Evolutionary conservation across 1,140 invertebrate genomes (phyloP).

Genomic region (Phocides pigmalion): DNA sequence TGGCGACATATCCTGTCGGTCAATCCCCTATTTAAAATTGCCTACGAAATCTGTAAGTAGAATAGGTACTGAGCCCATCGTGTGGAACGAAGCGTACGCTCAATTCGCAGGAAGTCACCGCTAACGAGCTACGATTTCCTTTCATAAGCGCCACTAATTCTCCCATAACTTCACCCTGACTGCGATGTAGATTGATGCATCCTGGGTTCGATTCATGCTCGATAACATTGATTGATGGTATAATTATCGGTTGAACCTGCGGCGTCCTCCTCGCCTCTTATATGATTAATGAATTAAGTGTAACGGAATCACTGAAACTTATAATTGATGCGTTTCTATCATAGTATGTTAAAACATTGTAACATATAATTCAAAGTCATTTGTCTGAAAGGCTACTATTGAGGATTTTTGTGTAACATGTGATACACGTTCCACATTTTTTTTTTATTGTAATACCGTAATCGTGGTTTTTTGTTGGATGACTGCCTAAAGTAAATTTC

Average conservation of each 20-base stretch:
- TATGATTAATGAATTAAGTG: conserved; percentile 21
- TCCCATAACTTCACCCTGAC: conserved; percentile 8
- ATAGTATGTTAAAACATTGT: conserved; percentile 3
- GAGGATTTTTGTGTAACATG: not conserved
- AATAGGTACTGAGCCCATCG: conserved; percentile 17
- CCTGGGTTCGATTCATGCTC: conserved; percentile 20
- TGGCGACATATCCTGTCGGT: too few species aligned
- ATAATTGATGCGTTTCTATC: conserved; percentile 8
- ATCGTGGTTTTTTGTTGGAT: too few species aligned
- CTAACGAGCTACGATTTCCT: conserved; percentile 46
- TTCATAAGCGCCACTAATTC: conserved; percentile 22
- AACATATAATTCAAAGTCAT: conserved; percentile 1
- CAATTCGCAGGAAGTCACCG: conserved; percentile 45
- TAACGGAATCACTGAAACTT: conserved; percentile 12
- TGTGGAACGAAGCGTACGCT: conserved; percentile 53
- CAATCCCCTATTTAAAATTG: not conserved
- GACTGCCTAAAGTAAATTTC: too few species aligned
- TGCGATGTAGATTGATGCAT: conserved; percentile 22
- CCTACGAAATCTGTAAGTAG: not conserved
- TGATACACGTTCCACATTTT: too few species aligned
- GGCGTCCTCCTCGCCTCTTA: not conserved
- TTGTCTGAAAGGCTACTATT: conserved; percentile 1
- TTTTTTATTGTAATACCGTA: too few species aligned
- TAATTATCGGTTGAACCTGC: conserved; percentile 18
- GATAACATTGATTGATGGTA: conserved; percentile 30